Base-by-base conservation (phyloP, 2,888 invertebrate species). In the Cryptophagus acutangulus region DNA sequence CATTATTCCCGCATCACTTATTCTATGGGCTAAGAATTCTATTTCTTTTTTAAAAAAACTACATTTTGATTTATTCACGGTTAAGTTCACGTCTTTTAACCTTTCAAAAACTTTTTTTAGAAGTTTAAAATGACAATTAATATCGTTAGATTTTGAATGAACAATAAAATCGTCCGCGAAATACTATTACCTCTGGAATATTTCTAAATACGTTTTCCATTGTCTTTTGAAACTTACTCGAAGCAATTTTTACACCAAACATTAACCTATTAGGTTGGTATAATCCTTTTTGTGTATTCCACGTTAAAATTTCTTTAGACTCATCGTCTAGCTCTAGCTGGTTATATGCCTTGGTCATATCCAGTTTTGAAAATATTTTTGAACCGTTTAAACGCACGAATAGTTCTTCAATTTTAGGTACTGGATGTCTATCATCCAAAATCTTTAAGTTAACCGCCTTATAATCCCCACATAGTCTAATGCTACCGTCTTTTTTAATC, bases 141-240 rank as follows among this genome's bases (percentile, higher is more conserved):
- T n/a, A n/a, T n/a, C n/a, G n/a, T n/a, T n/a, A n/a, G n/a, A n/a
- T n/a, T n/a, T n/a, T n/a, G n/a, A n/a, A n/a, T n/a, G n/a, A n/a
- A n/a, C n/a, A n/a, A n/a, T n/a, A n/a, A n/a, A n/a, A n/a, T n/a
- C n/a, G n/a, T n/a, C n/a, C n/a, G n/a, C n/a, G n/a, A n/a, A n/a
- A n/a, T n/a, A n/a, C n/a, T n/a, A n/a, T n/a, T n/a, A n/a, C n/a
- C n/a, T n/a, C n/a, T n/a, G n/a, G n/a, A n/a, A n/a, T n/a, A n/a
- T n/a, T n/a, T n/a, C n/a, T n/a, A n/a, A 67, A 38, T 20, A 62
- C 41, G 26, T 51, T 40, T 43, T 67, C 65, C 30, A 65, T 46
- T 9, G 51, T 50, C 15, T 46, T 38, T 40, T 66, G 64, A 43
- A 66, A 64, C 28, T 63, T 59, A 3, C 58, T 17, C 52, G 53